Conservation (phyloP, 2,888 invertebrate genomes). For the Catocala nupta region DNA sequence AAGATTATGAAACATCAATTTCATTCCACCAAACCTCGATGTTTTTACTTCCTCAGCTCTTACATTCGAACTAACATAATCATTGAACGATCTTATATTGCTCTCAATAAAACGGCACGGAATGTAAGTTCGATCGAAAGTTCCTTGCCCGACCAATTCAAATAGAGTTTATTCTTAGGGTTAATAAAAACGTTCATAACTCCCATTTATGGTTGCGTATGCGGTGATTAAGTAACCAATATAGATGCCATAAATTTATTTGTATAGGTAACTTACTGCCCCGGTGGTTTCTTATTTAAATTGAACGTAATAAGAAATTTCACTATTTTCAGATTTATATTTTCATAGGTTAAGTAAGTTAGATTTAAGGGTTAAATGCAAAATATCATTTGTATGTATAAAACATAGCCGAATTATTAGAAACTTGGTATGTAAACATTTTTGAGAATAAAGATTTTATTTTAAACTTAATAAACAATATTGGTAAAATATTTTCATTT, state of each 20-base stretch:
- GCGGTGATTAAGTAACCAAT: constrained; percentile 49
- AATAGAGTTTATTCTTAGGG: constrained; percentile 53
- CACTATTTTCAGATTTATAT: too few species aligned
- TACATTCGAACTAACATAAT: constrained; percentile 3
- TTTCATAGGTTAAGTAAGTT: too few species aligned
- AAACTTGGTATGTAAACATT: too few species aligned
- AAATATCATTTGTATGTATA: too few species aligned
- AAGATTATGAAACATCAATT: too few species aligned
- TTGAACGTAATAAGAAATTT: not conserved
- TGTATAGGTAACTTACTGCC: constrained; percentile 27
- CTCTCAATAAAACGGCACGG: constrained; percentile 35
- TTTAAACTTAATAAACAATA: too few species aligned
- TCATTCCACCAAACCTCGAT: not conserved
- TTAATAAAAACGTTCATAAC: constrained; percentile 60
- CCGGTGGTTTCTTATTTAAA: constrained; percentile 1
- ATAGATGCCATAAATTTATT: constrained; percentile 45
- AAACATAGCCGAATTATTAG: too few species aligned
- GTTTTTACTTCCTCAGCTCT: constrained; percentile 1
- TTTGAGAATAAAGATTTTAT: too few species aligned
- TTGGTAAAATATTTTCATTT: too few species aligned
- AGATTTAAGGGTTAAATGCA: too few species aligned
- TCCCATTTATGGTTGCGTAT: constrained; percentile 52
- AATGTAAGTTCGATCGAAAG: constrained; percentile 25
- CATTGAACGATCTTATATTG: constrained; percentile 22
- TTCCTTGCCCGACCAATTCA: constrained; percentile 44